Evolutionary conservation across 1,140 invertebrate genomes (phyloP).

Genomic region (Philopotamus ludificatus): DNA sequence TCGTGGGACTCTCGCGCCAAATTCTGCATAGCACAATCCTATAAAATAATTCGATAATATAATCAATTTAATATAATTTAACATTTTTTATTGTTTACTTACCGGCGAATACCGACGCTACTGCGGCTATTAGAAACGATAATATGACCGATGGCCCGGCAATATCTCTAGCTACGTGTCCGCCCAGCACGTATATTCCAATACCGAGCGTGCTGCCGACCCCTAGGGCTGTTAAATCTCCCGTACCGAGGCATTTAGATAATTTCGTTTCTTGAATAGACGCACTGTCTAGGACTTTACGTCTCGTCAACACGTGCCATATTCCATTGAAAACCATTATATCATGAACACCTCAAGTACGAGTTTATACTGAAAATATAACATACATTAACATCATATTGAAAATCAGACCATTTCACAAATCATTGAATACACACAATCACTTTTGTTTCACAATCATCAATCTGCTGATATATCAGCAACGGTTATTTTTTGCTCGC

Average conservation of each 20-base stretch:
- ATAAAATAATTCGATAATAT: slow-evolving; percentile 51
- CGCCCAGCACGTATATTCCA: slow-evolving; percentile 70
- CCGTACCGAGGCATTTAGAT: slow-evolving; percentile 70
- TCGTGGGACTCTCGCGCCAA: slow-evolving; percentile 81
- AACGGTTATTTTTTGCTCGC: no score
- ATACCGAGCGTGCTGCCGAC: slow-evolving; percentile 68
- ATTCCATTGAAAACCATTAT: slow-evolving; percentile 51
- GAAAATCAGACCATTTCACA: no score
- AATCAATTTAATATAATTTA: slow-evolving; percentile 1
- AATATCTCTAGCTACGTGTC: slow-evolving; percentile 62
- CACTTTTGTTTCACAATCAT: no score
- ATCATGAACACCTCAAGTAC: no score
- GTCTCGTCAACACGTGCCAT: slow-evolving; percentile 47
- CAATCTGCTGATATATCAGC: no score
- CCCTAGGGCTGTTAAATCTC: slow-evolving; percentile 76
- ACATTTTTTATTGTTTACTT: slow-evolving; percentile 42
- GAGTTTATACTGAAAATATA: no score
- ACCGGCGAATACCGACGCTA: slow-evolving; percentile 72
- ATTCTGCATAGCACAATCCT: slow-evolving; percentile 84
- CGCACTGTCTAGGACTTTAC: slow-evolving; percentile 42
- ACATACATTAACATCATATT: no score
- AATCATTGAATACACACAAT: no score
- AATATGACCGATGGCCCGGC: slow-evolving; percentile 66
- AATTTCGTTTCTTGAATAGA: slow-evolving; percentile 58
- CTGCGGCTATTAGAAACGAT: slow-evolving; percentile 66